Percentiles rank a stretch among this genome's conserved stretches.
phyloP scores from a whole-genome alignment of 2,888 invertebrate species.

The Parnassius glacialis region DNA sequence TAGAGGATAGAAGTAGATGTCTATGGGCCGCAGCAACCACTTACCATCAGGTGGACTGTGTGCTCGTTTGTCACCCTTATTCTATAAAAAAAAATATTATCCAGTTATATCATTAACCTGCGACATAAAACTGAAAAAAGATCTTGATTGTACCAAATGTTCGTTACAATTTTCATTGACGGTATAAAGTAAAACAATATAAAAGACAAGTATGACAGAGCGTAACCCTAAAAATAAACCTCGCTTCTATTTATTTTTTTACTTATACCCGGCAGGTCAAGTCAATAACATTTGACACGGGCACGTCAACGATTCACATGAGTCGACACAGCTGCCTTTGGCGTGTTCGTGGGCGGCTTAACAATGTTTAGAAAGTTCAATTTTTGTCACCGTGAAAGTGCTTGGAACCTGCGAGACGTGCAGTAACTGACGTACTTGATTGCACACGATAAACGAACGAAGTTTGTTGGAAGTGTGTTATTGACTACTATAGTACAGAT shows the following conservation, averaged over 20 bases:
- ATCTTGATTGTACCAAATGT: too few species aligned
- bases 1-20: too few species aligned
- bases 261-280: slow-evolving; percentile 1
- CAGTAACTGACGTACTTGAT: slow-evolving; percentile 28
- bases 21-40: too few species aligned
- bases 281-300: slow-evolving; percentile 13
- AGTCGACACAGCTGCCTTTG: slow-evolving; percentile 13
- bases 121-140: too few species aligned
- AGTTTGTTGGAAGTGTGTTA: slow-evolving; percentile 1
- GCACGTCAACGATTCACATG: slow-evolving; percentile 13
- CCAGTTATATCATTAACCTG: too few species aligned
- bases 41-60: too few species aligned
- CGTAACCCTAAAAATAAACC: background rate
- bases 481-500: too few species aligned
- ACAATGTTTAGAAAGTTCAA: slow-evolving; percentile 44
- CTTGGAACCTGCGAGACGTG: slow-evolving; percentile 25
- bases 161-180: too few species aligned
- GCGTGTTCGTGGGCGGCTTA: slow-evolving; percentile 36
- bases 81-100: too few species aligned
- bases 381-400: slow-evolving; percentile 44
- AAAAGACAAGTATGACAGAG: too few species aligned
- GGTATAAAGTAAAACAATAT: too few species aligned
- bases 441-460: slow-evolving; percentile 16
- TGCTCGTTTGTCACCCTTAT: too few species aligned
- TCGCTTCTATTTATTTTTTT: background rate